Evolutionary conservation across 2,888 invertebrate genomes (phyloP), one percentile per base, ranked within the genome.

Genomic region (Catocala nupta): DNA sequence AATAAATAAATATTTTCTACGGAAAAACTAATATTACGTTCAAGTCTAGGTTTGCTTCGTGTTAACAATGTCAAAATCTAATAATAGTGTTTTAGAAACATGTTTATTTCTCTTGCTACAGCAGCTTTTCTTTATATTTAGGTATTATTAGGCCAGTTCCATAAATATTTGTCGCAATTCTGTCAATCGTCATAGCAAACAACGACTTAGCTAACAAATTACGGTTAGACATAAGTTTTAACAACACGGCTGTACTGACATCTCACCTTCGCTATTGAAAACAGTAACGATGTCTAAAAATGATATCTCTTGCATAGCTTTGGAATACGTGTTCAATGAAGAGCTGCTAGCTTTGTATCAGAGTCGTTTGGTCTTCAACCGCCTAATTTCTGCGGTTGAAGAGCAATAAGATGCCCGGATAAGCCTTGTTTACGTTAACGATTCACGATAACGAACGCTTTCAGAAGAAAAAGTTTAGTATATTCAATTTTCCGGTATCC

Each of bases 401-500:
- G 16, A 43, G 12, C 12, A 36, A 13, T 42, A 53, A 53, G 36
- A 57, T 68, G 5, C 34, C 34, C 43, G 16, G 42, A 63, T 55
- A 47, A 63, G 16, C 50, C 50, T n/a, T 53, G 49, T 61, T 52
- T 55, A 60, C 44, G 45, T 60, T 54, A 57, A 16, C 45, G 10
- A 57, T 65, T 60, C 48, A 55, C 34, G 47, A 61, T 42, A 53
- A 56, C 44, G 36, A 59, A 25, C 36, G 34, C 52, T 67, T 54
- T 39, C 6, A 1, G 33, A 43, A 12, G 6, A 47, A 69, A 70
- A 50, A 55, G n/a, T 60, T 59, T 36, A 53, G 75, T 71, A 56
- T 63, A 70, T 70, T 70, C 56, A 59, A 72, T 68, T 59, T 67
- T n/a, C 56, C 42, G 48, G 34, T 50, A 11, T 49, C 48, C 43